Evolutionary conservation across 2,797 vertebrate genomes (phyloP).

Genomic region (Myiothlypis chrysogaster): DNA sequence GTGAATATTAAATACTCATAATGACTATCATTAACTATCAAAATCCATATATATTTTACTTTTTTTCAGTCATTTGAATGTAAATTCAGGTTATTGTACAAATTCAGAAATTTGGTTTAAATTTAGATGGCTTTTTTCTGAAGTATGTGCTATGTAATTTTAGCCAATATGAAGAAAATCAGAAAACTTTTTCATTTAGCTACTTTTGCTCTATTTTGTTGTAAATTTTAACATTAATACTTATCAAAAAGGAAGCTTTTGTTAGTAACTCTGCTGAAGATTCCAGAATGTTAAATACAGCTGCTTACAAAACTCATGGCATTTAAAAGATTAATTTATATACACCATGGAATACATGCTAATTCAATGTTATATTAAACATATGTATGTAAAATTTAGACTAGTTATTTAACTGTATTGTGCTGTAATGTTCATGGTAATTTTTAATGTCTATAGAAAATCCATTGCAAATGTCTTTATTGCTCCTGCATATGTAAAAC

Average conservation of each 20-base stretch:
- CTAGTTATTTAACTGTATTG: neutral
- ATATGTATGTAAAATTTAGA: neutral
- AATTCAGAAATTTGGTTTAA: neutral
- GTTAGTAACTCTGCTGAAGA: neutral
- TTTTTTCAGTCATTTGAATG: neutral
- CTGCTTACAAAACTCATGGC: neutral
- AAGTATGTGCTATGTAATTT: neutral
- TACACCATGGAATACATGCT: fast-evolving
- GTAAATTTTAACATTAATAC: neutral
- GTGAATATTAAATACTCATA: neutral
- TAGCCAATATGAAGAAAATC: neutral
- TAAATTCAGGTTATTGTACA: neutral
- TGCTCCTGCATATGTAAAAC: neutral
- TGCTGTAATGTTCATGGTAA: neutral
- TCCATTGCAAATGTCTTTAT: neutral
- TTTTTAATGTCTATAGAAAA: neutral
- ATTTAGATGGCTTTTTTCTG: neutral
- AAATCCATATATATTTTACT: neutral
- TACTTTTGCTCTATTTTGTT: neutral
- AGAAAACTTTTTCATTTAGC: neutral
- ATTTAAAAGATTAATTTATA: neutral
- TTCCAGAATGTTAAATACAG: neutral
- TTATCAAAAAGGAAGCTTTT: neutral
- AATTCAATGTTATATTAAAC: neutral
- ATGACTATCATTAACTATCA: neutral